Evolutionary conservation across 2,113 vertebrate genomes (phyloP).

Genomic region (Nothocercus nigrocapillus): DNA sequence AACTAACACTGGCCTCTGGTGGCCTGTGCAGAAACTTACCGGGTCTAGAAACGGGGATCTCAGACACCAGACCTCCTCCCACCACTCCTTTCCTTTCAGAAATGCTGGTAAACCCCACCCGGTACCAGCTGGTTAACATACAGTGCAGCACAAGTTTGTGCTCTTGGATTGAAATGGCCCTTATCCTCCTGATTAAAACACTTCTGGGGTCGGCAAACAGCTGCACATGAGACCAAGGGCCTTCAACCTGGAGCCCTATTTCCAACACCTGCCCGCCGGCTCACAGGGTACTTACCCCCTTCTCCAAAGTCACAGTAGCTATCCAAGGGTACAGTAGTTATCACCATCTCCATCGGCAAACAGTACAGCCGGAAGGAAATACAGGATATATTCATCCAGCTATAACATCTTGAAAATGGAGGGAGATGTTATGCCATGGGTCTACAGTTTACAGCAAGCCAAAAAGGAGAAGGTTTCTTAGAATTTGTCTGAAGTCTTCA

Average conservation of each 20-base stretch:
- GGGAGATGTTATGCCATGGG: neutral
- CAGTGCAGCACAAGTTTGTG: accelerated
- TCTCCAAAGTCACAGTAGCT: neutral
- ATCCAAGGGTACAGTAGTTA: too few relatives aligned
- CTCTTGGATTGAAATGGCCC: neutral
- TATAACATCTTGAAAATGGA: neutral
- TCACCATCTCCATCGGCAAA: neutral
- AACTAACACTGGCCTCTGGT: slow-evolving; percentile 67
- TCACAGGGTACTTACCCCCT: neutral
- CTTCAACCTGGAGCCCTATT: accelerated
- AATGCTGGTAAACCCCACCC: accelerated
- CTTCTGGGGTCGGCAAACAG: neutral
- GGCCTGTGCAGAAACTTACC: slow-evolving; percentile 36
- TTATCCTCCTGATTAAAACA: neutral
- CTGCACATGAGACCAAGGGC: accelerated
- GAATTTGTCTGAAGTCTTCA: accelerated
- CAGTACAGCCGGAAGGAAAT: neutral
- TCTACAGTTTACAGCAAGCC: neutral
- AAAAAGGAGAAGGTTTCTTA: neutral
- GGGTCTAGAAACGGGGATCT: neutral
- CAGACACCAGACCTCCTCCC: neutral
- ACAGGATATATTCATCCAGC: neutral
- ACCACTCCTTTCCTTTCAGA: neutral
- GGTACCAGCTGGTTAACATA: neutral
- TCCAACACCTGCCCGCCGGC: neutral